phyloP scores from a whole-genome alignment of 37 sponge, comb jelly and placozoan species.

The Dysidea cf. avara region DNA sequence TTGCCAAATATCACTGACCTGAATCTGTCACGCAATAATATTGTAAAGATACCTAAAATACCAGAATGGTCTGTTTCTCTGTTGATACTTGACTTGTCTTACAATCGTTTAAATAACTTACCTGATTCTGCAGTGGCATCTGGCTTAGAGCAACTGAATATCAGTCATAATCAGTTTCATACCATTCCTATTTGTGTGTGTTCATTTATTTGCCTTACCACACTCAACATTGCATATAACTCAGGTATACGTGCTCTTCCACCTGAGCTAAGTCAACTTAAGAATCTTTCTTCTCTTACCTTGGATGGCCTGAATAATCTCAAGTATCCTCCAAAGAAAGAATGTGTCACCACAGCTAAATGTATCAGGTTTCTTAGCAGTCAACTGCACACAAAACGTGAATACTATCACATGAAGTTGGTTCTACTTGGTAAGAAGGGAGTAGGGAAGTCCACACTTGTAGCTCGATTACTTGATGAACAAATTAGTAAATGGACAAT shows the following conservation, averaged over 20 bases:
- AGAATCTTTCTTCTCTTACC: slow-evolving; percentile 40
- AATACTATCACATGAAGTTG: slow-evolving; percentile 90
- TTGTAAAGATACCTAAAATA: slow-evolving; percentile 67
- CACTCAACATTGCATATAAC: too few species aligned
- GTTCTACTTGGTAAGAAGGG: slow-evolving; percentile 81
- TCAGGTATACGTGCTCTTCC: slow-evolving; percentile 72
- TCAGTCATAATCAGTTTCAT: slow-evolving; percentile 71
- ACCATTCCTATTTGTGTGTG: slow-evolving; percentile 76
- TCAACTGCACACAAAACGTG: slow-evolving; percentile 68
- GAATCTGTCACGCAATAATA: slow-evolving; percentile 71
- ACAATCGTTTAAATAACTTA: slow-evolving; percentile 68
- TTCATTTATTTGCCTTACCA: slow-evolving; percentile 60
- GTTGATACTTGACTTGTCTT: slow-evolving; percentile 66
- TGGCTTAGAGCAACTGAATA: slow-evolving; percentile 59
- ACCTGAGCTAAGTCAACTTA: slow-evolving; percentile 74
- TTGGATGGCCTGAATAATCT: slow-evolving; percentile 71
- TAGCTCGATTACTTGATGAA: slow-evolving; percentile 76
- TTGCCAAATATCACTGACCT: slow-evolving; percentile 72
- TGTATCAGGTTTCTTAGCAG: slow-evolving; percentile 81
- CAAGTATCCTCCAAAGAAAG: slow-evolving; percentile 71
- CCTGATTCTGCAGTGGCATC: slow-evolving; percentile 63
- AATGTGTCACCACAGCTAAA: slow-evolving; percentile 42
- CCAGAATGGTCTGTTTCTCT: slow-evolving; percentile 75
- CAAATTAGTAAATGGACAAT: slow-evolving; percentile 79
- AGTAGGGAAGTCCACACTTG: slow-evolving; percentile 87